Percentiles rank a stretch among this genome's conserved stretches.
Evolutionary conservation across 1,140 invertebrate genomes (phyloP).

Genomic region (Drosophila biarmipes): DNA sequence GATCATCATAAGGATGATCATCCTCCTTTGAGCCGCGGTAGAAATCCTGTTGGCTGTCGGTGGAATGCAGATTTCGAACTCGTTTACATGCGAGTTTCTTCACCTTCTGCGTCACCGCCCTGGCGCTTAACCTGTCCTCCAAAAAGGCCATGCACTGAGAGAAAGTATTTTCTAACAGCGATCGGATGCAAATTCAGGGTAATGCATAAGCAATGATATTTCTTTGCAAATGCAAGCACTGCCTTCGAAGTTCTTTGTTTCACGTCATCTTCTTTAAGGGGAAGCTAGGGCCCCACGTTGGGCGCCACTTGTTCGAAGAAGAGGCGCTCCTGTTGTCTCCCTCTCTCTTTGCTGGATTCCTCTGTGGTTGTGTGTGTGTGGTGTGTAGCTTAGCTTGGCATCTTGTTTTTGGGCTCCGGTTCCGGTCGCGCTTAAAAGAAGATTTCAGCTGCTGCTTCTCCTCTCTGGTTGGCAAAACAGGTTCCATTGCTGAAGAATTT

Average conservation of each 20-base stretch:
- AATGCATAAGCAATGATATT: too few species aligned
- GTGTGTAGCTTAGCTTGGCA: conserved; percentile 28
- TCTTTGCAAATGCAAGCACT: background rate
- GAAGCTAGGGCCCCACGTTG: background rate
- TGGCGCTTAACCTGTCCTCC: conserved; percentile 30
- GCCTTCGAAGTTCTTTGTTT: background rate
- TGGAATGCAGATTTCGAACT: conserved; percentile 79
- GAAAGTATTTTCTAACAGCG: background rate
- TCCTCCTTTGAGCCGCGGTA: conserved; percentile 15
- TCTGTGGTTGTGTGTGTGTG: background rate
- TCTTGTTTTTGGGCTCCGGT: conserved; percentile 57
- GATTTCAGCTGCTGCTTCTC: conserved; percentile 49
- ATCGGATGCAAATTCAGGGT: too few species aligned
- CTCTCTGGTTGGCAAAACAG: conserved; percentile 51
- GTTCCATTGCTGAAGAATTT: conserved; percentile 76
- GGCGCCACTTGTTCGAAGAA: conserved; percentile 3
- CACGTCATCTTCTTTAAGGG: too few species aligned
- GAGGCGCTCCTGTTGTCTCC: conserved; percentile 22
- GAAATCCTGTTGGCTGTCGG: conserved; percentile 65
- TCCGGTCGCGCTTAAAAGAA: conserved; percentile 56
- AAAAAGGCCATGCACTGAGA: background rate
- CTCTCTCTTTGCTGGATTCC: background rate
- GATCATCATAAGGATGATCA: conserved; percentile 17
- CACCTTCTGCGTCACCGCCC: conserved; percentile 41
- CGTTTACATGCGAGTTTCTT: conserved; percentile 69